phyloP scores from a whole-genome alignment of 2,113 vertebrate genomes.

The Smithornis capensis region DNA sequence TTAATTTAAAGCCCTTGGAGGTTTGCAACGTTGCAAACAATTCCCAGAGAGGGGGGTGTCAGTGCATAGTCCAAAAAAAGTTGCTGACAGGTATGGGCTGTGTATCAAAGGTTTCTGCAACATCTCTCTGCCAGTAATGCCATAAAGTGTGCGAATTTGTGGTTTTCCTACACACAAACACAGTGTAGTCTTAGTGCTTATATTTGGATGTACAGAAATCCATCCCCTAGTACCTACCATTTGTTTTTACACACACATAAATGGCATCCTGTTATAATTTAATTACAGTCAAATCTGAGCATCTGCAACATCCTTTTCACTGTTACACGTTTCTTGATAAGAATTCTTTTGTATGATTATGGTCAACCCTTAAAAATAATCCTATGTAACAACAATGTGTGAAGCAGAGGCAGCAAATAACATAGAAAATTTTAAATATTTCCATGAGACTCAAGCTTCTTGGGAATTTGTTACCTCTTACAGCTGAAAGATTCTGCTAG shows the following conservation, averaged over 20 bases:
- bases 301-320: neutral
- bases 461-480: conserved; percentile 37
- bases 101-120: neutral
- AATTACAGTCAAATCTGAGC: neutral
- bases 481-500: conserved; percentile 47
- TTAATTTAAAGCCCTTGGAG: neutral
- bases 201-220: neutral
- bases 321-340: neutral
- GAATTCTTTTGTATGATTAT: neutral
- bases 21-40: neutral
- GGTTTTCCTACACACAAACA: neutral
- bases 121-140: neutral
- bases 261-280: neutral
- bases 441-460: conserved; percentile 16
- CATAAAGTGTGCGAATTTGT: neutral
- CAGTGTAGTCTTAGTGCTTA: neutral
- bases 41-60: neutral
- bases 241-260: neutral
- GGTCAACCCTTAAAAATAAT: neutral
- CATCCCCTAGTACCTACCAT: neutral
- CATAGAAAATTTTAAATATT: neutral
- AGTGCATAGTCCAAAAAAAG: neutral
- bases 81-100: neutral
- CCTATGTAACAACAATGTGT: neutral
- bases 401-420: neutral